Evolutionary conservation across 1,140 invertebrate species (phyloP).

Genomic region (Drosophila azteca): DNA sequence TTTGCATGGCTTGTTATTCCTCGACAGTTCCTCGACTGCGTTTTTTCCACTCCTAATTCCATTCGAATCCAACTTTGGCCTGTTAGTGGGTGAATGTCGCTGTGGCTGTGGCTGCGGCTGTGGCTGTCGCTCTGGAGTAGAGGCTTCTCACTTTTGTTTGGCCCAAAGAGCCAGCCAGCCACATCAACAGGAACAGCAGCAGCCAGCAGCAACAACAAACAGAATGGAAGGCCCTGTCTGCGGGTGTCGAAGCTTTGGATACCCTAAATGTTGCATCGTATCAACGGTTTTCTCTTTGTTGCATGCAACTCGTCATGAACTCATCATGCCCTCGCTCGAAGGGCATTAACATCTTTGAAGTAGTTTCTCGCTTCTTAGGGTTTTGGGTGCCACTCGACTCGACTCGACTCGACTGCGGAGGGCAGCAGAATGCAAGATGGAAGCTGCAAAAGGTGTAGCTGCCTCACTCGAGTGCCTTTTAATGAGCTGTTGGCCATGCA

Average conservation of each 20-base stretch:
- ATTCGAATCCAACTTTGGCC: conserved; percentile 47
- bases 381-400: conserved; percentile 34
- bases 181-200: conserved; percentile 19
- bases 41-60: conserved; percentile 61
- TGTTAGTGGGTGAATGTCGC: conserved; percentile 79
- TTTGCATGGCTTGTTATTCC: conserved; percentile 71
- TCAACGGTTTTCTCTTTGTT: no score
- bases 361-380: conserved; percentile 39
- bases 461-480: conserved; percentile 69
- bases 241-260: no score
- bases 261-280: no score
- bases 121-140: no score
- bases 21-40: conserved; percentile 47
- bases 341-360: conserved; percentile 37
- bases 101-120: conserved; percentile 24
- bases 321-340: no score
- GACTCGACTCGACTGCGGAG: conserved; percentile 9
- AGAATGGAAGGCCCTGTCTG: no score
- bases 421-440: conserved; percentile 36
- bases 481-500: conserved; percentile 81
- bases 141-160: conserved; percentile 70
- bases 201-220: conserved; percentile 8
- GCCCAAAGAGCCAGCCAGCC: conserved; percentile 64
- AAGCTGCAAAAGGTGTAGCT: conserved; percentile 32
- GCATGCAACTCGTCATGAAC: background rate